phyloP scores from a whole-genome alignment of 2,113 vertebrate genomes.

The Podarcis cretensis region DNA sequence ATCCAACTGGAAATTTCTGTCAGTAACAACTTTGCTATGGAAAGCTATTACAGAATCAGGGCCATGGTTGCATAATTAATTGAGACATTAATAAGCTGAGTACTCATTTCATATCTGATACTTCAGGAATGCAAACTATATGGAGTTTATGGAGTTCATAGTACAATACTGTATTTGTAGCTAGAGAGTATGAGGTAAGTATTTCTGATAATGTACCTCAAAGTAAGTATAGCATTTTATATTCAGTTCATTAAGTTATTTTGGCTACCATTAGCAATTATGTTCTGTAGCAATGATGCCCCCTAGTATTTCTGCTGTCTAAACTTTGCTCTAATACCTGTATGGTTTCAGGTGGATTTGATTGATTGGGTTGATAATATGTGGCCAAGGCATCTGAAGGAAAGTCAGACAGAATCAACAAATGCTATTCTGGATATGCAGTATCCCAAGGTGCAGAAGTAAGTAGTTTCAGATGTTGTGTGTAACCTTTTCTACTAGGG shows the following conservation, averaged over 20 bases:
- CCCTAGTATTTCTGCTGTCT: background rate
- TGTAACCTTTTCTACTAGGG: background rate
- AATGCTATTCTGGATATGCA: constrained; percentile 98
- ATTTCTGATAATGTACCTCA: background rate
- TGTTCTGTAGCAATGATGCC: background rate
- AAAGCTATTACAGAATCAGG: no score
- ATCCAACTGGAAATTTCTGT: background rate
- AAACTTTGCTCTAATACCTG: constrained; percentile 5
- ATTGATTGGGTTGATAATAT: constrained; percentile 99
- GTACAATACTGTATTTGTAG: background rate
- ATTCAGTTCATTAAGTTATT: background rate
- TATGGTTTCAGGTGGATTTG: constrained; percentile 88
- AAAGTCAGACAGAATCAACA: constrained; percentile 95
- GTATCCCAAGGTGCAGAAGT: constrained; percentile 99
- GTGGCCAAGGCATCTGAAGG: constrained; percentile 98
- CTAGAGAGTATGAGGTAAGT: background rate
- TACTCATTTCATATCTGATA: background rate
- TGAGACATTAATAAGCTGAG: background rate
- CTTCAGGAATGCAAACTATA: background rate
- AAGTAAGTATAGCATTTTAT: background rate
- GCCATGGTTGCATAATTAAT: background rate
- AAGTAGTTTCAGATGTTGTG: constrained; percentile 54
- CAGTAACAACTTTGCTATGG: no score
- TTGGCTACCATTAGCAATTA: background rate
- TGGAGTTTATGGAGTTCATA: background rate